These are phyloP conservation scores for Vandiemenella viatica DNA, from an alignment of 2,888 invertebrate species.

Conservation along the genomic window DNA sequence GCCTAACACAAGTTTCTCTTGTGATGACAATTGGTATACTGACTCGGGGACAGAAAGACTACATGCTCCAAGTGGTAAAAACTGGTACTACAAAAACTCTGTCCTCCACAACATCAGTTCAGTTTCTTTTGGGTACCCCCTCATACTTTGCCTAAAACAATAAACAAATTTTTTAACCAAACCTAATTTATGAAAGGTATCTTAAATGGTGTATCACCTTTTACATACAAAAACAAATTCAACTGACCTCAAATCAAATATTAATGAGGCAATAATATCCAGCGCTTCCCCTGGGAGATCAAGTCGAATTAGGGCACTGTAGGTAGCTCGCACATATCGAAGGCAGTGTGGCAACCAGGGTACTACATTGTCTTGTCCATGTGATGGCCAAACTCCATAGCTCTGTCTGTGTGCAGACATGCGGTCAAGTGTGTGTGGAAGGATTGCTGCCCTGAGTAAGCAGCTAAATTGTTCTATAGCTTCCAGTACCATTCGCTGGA, in stretches of 20 bases:
- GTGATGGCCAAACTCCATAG: constrained; percentile 35
- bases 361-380: constrained; percentile 26
- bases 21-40: no score
- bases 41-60: no score
- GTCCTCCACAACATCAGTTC: no score
- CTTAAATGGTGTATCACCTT: no score
- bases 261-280: constrained; percentile 66
- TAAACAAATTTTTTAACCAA: no score
- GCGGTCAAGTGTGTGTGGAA: constrained; percentile 44
- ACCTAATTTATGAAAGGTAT: no score
- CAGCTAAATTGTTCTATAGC: constrained; percentile 59
- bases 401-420: constrained; percentile 20
- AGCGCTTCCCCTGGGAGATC: constrained; percentile 81
- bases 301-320: constrained; percentile 62
- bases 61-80: no score
- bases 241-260: constrained; percentile 60
- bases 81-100: no score
- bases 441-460: constrained; percentile 54
- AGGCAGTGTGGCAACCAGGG: constrained; percentile 69
- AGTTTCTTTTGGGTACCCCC: no score
- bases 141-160: no score
- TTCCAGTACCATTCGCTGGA: constrained; percentile 68
- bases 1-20: no score
- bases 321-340: constrained; percentile 62
- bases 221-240: no score